Evolutionary conservation across 1,140 invertebrate species (phyloP), one percentile per base, ranked within the genome.

Genomic region (Mactra quadrangularis): DNA sequence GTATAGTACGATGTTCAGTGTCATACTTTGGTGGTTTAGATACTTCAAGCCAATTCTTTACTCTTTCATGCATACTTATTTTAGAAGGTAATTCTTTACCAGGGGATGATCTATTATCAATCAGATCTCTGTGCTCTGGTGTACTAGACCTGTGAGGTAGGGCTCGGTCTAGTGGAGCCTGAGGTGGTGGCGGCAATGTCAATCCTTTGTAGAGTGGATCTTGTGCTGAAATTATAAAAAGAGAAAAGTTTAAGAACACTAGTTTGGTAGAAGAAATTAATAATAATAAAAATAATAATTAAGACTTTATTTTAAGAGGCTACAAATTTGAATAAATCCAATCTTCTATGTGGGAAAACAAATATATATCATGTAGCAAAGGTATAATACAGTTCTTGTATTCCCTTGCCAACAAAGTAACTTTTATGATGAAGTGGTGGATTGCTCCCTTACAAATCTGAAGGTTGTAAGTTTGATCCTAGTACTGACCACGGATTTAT

Each of bases 11-110:
- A 27, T 88, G 87, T 25, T 89, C 87, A 57, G 84, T 87, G 72
- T 88, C 87, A 84, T 89, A 88, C 60, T 88, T 86, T 17, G 87
- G 84, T 19, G 85, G 87, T 75, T 87, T 81, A 2, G 66, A 83
- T 33, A 91, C 55, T 13, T 88, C 90, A 57, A 90, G 87, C 50
- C 90, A 64, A 11, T 88, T 86, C 71, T 89, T 87, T 29, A 87
- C 50, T 45, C 90, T 72, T 7, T 90, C 87, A 22, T 88, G 86
- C 68, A 88, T 88, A 33, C 84, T 83, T 27, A 85, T 64, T 52
- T 88, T 89, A 2, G 88, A 87, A 19, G 90, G 90, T 70, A 91
- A 82, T 75, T 90, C 88, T 71, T 91, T 90, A 19, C 83, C 85
- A n/a, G 77, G 79, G 22, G 88, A 89, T 13, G 77, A 38, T 29